Evolutionary conservation across 2,113 vertebrate genomes (phyloP), one percentile per base, ranked within the genome.

Genomic region (Nyctereutes procyonoides): DNA sequence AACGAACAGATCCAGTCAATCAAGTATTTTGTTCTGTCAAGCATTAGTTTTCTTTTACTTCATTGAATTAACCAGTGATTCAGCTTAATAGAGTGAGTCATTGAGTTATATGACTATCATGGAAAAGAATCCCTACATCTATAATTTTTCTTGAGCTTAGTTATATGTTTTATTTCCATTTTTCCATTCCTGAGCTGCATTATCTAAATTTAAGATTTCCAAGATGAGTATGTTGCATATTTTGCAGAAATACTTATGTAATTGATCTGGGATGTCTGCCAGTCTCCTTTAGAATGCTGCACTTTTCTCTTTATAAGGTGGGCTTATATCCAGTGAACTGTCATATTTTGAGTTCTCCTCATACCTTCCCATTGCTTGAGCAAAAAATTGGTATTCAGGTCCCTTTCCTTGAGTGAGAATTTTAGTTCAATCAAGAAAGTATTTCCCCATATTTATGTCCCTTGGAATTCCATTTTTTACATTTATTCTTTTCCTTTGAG

Each of bases 241-340:
- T 95, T 94, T 97, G 93, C 96, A 98, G 92, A 95, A 98, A 98
- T 98, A 93, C 95, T 98, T 98, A 97, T 60, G 87, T 99, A 98
- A 99, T 98, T 98, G 98, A 98, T 98, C 98, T 97, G 98, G 98
- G 97, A 98, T 97, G 60, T 97, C 94, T 98, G 98, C 98, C 98
- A 98, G 60, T 96, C 69, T 97, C 95, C 96, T 98, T 98, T 96
- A 95, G 97, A 98, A 98, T 97, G 96, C 89, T 96, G 60, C 43
- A 69, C 92, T 98, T 98, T 97, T 97, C 94, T 98, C 97, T 98
- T 98, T 98, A 95, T 97, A 93, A 95, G 93, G 95, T 77, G 98
- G 98, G 98, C 98, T 98, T 97, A 95, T 90, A 86, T 97, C 97
- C 98, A 99, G 83, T 58, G 73, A 86, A 56, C 90, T 98, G 95